A percentile compares a stretch with the other conserved stretches of the same genome.
Evolutionary conservation across 2,888 invertebrate species (phyloP).

Genomic region (Nemotelus pantherinus): DNA sequence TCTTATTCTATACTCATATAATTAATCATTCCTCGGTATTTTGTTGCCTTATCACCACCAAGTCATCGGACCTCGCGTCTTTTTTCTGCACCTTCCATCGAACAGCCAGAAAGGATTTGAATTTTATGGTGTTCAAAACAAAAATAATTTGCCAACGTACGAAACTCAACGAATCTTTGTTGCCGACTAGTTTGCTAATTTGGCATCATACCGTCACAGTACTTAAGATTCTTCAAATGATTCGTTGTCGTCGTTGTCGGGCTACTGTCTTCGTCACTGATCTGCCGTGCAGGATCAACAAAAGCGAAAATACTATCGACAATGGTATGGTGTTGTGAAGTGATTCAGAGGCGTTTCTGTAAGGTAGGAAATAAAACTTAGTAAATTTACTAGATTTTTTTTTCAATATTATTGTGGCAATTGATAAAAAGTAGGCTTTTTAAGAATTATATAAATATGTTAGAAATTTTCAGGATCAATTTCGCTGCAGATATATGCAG

Average conservation of each 20-base stretch:
- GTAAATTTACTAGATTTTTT: too few relatives aligned
- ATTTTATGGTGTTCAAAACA: constrained; percentile 34
- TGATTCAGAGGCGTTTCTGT: too few relatives aligned
- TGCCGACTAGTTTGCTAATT: constrained; percentile 38
- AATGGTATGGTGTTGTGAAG: too few relatives aligned
- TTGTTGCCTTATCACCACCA: constrained; percentile 20
- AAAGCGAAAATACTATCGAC: too few relatives aligned
- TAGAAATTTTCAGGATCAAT: too few relatives aligned
- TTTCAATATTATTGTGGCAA: too few relatives aligned
- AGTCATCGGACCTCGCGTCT: constrained; percentile 2
- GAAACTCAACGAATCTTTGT: constrained; percentile 32
- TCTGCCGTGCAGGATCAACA: too few relatives aligned
- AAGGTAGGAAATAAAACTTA: too few relatives aligned
- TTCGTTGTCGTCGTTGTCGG: background rate
- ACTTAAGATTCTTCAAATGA: constrained; percentile 41
- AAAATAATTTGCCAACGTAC: constrained; percentile 37
- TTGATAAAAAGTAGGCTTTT: too few relatives aligned
- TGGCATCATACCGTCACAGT: constrained; percentile 43
- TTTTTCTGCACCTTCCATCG: background rate
- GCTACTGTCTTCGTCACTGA: too few relatives aligned
- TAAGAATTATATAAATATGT: too few relatives aligned
- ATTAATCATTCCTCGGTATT: constrained; percentile 40
- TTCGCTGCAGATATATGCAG: too few relatives aligned
- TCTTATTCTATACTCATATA: constrained; percentile 5
- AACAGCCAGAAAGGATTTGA: constrained; percentile 11